phyloP scores from a whole-genome alignment of 2,113 vertebrate species.

The Leptobrachium leishanense region DNA sequence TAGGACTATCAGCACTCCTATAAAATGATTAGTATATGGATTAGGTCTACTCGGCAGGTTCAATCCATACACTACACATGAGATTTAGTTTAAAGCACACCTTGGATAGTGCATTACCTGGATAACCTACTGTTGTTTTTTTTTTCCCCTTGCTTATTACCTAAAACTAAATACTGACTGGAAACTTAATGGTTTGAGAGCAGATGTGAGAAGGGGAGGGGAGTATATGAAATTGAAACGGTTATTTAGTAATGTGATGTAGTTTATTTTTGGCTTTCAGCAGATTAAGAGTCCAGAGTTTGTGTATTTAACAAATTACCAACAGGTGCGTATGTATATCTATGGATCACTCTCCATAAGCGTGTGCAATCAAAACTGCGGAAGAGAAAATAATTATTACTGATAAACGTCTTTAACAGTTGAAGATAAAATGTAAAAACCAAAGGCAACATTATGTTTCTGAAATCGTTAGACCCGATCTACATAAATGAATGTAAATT shows the following conservation, averaged over 20 bases:
- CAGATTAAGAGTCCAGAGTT: constrained; percentile 36
- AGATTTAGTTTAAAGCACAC: too few relatives aligned
- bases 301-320: constrained; percentile 48
- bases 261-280: constrained; percentile 40
- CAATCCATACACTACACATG: too few relatives aligned
- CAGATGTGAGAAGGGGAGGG: constrained; percentile 19
- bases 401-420: constrained; percentile 20
- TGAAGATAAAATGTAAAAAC: constrained; percentile 13
- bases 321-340: constrained; percentile 47
- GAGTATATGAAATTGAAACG: constrained; percentile 17
- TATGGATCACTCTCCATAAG: constrained; percentile 39
- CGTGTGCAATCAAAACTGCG: constrained; percentile 34
- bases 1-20: too few relatives aligned
- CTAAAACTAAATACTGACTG: neutral
- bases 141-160: neutral
- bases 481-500: too few relatives aligned
- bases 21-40: too few relatives aligned
- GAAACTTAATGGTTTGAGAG: constrained; percentile 6
- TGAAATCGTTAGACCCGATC: too few relatives aligned
- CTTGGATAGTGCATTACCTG: neutral
- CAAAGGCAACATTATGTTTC: neutral
- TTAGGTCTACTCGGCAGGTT: too few relatives aligned
- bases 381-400: constrained; percentile 40
- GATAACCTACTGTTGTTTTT: neutral
- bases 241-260: constrained; percentile 39